Base-by-base conservation (phyloP, 2,797 vertebrate genomes). In the Syncerus caffer region DNA sequence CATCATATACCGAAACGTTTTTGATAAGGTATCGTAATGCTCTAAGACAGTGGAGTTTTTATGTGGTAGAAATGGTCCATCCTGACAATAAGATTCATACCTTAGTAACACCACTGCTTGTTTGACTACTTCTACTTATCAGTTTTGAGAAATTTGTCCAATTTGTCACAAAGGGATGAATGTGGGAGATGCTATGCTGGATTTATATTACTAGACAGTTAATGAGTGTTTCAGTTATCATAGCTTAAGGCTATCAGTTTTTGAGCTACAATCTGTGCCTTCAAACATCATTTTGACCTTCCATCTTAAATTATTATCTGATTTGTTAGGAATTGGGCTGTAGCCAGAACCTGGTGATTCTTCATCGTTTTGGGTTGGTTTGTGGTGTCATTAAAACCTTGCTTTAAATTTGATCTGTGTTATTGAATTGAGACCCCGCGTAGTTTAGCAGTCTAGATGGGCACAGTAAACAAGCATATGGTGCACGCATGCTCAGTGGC, bases 1-100 rank as follows among this genome's bases (percentile, higher is more conserved):
- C 57, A 19, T 97, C 34, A 97, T 98, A 85, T 98, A 99, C 97
- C 98, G 95, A 90, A 98, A 98, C 0, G 98, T 92, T 2, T 99
- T 99, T 96, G 97, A 97, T 82, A 98, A 99, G 99, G 99, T 98
- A 98, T 92, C 1, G 15, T 67, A 87, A 60, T 42, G 27, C 27
- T 96, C 14, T 74, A 92, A 87, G 50, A 79, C 16, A 8, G 42
- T 85, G 53, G 82, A 47, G 2, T 79, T 96, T 83, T 45, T 82
- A 7, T 83, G 67, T 89, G 76, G 13, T 89, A 10, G 82, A 94
- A 85, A 64, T 91, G 14, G 50, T 60, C 25, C 90, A 1, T 93
- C 51, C 91, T 78, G 50, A 50, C 51, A 86, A 47, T 53, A 74
- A 45, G 45, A 67, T 60, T 91, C 23, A 55, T 87, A 42, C 57